Base-by-base conservation (phyloP, 2,113 vertebrate species). In the Bujurquina vittata region DNA sequence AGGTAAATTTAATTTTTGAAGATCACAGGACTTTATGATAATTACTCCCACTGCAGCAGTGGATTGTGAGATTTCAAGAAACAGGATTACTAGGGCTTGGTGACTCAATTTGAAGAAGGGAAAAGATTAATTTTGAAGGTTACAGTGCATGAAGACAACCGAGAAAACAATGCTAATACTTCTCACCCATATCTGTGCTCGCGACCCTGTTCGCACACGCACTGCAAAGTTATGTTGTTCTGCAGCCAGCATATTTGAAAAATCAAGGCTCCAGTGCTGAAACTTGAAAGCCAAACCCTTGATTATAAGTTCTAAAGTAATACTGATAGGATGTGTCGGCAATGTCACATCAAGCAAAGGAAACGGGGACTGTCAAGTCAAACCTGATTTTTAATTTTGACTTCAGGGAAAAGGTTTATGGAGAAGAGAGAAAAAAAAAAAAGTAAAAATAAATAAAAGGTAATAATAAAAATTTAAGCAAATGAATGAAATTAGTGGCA, bases 1-100 rank as follows among this genome's bases (percentile, higher is more conserved):
- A 88, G 87, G 81, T 82, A 85, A 84, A 94, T 95, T 92, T 87
- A 87, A 95, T 94, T 93, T 84, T 93, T 90, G 65, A 92, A 92
- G 92, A 93, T 94, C 92, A 94, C 83, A 83, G 63, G 89, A 81
- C 77, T 79, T 84, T 87, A 88, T 94, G 88, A 90, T 91, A 91
- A 95, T 94, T 88, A 88, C 60, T 81, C 37, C 77, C 79, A 91
- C 63, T 91, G 81, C 80, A 77, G 86, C 62, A 58, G 69, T 84
- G 85, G 89, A 86, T 86, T 72, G 86, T 75, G 63, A 86, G 67
- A 73, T 87, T 93, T 89, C 59, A 82, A 69, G 74, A 74, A 52
- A 83, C 85, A 22, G 88, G 90, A 91, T 94, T 93, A 92, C 73
- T 33, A 80, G 84, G 88, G 88, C 89, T 91, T 93, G 88, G 85